phyloP scores from a whole-genome alignment of 2,888 invertebrate genomes.

The Drosophila atripex region DNA sequence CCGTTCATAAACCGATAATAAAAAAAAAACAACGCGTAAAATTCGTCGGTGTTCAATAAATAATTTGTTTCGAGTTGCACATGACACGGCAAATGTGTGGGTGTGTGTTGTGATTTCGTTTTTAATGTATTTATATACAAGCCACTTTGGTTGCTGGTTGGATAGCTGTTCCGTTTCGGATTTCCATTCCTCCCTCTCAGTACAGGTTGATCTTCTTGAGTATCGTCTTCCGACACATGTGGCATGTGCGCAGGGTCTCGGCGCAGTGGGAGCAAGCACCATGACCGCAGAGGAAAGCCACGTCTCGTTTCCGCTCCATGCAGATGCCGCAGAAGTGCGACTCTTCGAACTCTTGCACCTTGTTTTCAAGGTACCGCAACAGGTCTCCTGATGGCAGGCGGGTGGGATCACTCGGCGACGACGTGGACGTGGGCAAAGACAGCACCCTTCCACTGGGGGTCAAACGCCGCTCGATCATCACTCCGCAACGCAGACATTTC shows the following conservation, averaged over 20 bases:
- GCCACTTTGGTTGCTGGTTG: constrained; percentile 72
- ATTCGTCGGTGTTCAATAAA: constrained; percentile 63
- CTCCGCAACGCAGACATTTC: constrained; percentile 89
- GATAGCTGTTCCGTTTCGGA: constrained; percentile 32
- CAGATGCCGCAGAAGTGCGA: constrained; percentile 94
- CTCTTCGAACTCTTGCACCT: constrained; percentile 94
- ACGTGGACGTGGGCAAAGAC: constrained; percentile 52
- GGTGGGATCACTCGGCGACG: constrained; percentile 82
- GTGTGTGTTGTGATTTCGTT: constrained; percentile 12
- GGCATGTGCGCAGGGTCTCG: constrained; percentile 91
- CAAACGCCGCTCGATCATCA: constrained; percentile 86
- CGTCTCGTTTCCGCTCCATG: constrained; percentile 92
- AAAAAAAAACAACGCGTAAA: constrained; percentile 44
- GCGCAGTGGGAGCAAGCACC: constrained; percentile 93
- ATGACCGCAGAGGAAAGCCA: constrained; percentile 95
- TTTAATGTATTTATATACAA: constrained; percentile 64
- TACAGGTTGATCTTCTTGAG: constrained; percentile 84
- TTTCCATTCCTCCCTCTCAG: constrained; percentile 53
- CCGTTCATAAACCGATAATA: constrained; percentile 48
- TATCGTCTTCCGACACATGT: constrained; percentile 87
- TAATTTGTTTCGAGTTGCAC: constrained; percentile 55
- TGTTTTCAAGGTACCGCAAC: constrained; percentile 88
- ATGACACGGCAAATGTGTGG: constrained; percentile 23
- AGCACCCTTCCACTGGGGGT: constrained; percentile 85
- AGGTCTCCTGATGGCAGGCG: constrained; percentile 88